Percentiles rank a stretch among this genome's conserved stretches.
phyloP scores from a whole-genome alignment of 2,797 vertebrate genomes.

The Hyperoplus immaculatus region DNA sequence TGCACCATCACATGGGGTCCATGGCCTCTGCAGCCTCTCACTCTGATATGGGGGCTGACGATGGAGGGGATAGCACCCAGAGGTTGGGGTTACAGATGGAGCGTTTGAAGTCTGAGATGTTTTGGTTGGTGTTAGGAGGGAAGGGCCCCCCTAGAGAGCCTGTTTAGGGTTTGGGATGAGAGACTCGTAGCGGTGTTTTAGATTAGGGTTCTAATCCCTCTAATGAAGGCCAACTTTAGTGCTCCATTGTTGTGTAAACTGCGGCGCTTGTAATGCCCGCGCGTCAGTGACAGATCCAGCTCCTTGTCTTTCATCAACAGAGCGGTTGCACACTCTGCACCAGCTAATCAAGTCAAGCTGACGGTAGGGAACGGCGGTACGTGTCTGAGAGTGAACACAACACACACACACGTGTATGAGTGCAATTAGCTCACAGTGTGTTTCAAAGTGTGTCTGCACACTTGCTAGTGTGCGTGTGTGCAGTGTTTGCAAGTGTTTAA shows the following conservation, averaged over 20 bases:
- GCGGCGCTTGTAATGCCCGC: slow-evolving; percentile 55
- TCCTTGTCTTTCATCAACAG: slow-evolving; percentile 76
- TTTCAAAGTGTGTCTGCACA: slow-evolving; percentile 35
- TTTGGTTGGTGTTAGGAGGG: slow-evolving; percentile 63
- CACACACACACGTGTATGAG: slow-evolving; percentile 27
- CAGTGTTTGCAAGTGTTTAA: slow-evolving; percentile 54
- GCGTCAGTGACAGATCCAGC: slow-evolving; percentile 66
- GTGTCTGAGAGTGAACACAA: slow-evolving; percentile 33
- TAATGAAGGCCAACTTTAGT: slow-evolving; percentile 75
- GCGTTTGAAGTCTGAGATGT: slow-evolving; percentile 80
- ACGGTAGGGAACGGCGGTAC: slow-evolving; percentile 36
- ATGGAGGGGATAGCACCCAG: slow-evolving; percentile 69
- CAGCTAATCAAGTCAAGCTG: slow-evolving; percentile 76
- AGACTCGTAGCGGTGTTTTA: slow-evolving; percentile 70
- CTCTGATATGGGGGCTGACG: slow-evolving; percentile 61
- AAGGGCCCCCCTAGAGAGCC: slow-evolving; percentile 58
- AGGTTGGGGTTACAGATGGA: slow-evolving; percentile 78
- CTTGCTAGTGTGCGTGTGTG: neutral
- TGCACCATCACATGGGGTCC: slow-evolving; percentile 74
- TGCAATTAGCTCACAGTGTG: slow-evolving; percentile 56
- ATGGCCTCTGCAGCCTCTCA: slow-evolving; percentile 49
- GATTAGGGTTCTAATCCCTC: slow-evolving; percentile 77
- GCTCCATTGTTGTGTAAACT: slow-evolving; percentile 74
- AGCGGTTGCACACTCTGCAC: slow-evolving; percentile 48
- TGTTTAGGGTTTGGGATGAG: slow-evolving; percentile 75